phyloP scores from a whole-genome alignment of 2,113 vertebrate species.

The Falco punctatus region DNA sequence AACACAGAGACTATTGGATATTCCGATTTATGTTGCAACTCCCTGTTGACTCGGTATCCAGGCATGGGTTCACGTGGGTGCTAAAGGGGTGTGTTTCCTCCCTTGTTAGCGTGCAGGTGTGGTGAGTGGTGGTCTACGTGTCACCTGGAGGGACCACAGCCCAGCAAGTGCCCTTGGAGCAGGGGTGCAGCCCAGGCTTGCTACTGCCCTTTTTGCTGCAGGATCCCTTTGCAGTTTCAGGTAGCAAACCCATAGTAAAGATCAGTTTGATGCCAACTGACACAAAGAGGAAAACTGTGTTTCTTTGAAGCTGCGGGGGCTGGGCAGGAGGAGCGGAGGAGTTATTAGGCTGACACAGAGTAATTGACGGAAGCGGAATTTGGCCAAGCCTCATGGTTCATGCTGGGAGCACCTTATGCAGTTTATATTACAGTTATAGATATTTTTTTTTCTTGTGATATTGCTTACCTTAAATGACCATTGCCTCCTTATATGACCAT shows the following conservation, averaged over 20 bases:
- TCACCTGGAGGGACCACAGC: neutral
- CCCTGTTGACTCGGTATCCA: neutral
- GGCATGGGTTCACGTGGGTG: neutral
- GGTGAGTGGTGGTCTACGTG: fast-evolving
- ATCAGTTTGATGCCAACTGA: neutral
- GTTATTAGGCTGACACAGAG: slow-evolving; percentile 44
- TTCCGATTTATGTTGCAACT: neutral
- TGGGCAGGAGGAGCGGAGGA: slow-evolving; percentile 30
- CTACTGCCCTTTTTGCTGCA: neutral
- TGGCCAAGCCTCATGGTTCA: slow-evolving; percentile 25
- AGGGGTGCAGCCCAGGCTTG: neutral
- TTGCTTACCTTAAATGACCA: slow-evolving; percentile 45
- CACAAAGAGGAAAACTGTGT: slow-evolving; percentile 5
- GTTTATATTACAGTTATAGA: slow-evolving; percentile 50
- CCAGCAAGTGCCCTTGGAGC: neutral
- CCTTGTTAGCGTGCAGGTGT: neutral
- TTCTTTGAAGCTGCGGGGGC: slow-evolving; percentile 24
- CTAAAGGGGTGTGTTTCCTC: neutral
- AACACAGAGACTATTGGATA: neutral
- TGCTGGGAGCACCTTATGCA: slow-evolving; percentile 48
- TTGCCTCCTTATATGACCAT: slow-evolving; percentile 14
- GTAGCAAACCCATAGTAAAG: slow-evolving; percentile 35
- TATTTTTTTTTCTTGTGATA: slow-evolving; percentile 10
- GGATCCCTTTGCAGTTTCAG: slow-evolving; percentile 14
- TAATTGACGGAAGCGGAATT: slow-evolving; percentile 55